Evolutionary conservation across 1,140 invertebrate species (phyloP).

Genomic region (Andricus grossulariae): DNA sequence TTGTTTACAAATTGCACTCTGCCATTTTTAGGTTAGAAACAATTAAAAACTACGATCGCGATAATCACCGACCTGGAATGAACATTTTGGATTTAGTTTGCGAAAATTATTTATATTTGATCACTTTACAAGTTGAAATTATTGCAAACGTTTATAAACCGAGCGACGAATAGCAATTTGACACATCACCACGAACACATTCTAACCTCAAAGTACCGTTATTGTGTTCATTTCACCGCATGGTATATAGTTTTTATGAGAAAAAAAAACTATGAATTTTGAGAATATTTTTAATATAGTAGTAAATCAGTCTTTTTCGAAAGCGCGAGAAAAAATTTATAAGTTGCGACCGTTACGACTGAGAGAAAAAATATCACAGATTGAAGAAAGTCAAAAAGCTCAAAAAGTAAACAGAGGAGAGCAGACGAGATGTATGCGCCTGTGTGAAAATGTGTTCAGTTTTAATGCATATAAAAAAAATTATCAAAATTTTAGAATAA

Average conservation of each 20-base stretch:
- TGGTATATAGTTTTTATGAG: background rate
- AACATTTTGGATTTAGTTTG: too few species aligned
- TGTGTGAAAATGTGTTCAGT: background rate
- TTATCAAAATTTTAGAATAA: too few species aligned
- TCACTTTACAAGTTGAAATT: background rate
- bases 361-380: background rate
- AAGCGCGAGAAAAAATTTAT: background rate
- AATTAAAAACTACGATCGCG: background rate
- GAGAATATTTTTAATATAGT: background rate
- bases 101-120: background rate
- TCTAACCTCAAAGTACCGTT: constrained; percentile 30
- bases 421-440: background rate
- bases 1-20: background rate
- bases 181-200: constrained; percentile 12
- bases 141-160: too few species aligned
- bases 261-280: background rate
- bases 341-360: too few species aligned
- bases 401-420: constrained; percentile 24
- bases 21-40: background rate
- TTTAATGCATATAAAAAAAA: background rate
- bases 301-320: background rate
- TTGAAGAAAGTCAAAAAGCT: background rate
- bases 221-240: background rate
- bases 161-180: constrained; percentile 1
- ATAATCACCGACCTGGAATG: background rate